phyloP scores from a whole-genome alignment of 2,888 invertebrate genomes.

The Lithophane socia region DNA sequence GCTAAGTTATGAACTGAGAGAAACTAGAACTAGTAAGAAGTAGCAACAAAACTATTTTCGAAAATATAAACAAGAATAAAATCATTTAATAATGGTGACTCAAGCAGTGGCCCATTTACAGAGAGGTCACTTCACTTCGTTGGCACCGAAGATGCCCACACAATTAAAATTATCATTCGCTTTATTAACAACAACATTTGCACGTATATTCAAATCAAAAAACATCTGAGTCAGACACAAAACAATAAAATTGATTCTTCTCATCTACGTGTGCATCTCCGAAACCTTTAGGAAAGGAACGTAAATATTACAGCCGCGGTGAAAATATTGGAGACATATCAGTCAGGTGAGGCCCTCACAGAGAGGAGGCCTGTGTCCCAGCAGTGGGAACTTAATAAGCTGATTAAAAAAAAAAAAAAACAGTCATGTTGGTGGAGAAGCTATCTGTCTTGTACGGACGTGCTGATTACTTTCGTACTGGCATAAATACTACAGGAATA shows the following conservation, averaged over 20 bases:
- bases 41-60: conserved; percentile 15
- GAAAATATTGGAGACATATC: not conserved
- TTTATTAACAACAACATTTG: conserved; percentile 33
- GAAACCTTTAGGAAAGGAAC: not conserved
- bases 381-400: too few species aligned
- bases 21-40: conserved; percentile 4
- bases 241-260: not conserved
- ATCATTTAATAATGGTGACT: conserved; percentile 40
- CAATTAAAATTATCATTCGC: conserved; percentile 39
- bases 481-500: not conserved
- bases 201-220: conserved; percentile 7
- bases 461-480: not conserved
- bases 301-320: not conserved
- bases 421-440: not conserved
- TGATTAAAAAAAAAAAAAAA: too few species aligned
- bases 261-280: not conserved
- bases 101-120: conserved; percentile 34
- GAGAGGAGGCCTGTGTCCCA: too few species aligned
- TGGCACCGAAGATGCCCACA: conserved; percentile 55
- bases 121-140: conserved; percentile 51
- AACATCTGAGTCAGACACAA: not conserved
- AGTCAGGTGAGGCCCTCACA: not conserved
- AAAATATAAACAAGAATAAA: conserved; percentile 34
- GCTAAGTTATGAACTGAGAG: not conserved
- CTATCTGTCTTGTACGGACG: not conserved